Base-by-base conservation (phyloP, 2,888 invertebrate species). In the Achlya flavicornis region DNA sequence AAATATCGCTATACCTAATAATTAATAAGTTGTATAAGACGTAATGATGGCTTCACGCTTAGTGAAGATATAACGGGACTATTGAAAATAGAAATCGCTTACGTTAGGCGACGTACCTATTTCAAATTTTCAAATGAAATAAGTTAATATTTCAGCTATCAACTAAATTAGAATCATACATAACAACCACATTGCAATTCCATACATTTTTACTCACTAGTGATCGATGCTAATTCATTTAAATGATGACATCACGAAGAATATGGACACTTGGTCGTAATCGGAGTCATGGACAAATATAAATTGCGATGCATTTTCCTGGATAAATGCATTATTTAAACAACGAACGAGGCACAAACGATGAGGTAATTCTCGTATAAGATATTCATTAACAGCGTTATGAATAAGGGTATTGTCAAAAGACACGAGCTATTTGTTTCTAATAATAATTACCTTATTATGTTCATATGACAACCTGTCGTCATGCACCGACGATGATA, bases 401-500 rank as follows among this genome's bases (percentile, higher is more conserved):
- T 61, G 7, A 64, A 69, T 48, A 63, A 65, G 68, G 57, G 61
- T 60, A 69, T 69, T 67, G 68, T 74, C 63, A 66, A 62, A 63
- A 61, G 61, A 38, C 58, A 61, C 43, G 61, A 64, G 48, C 70
- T 6, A 41, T 41, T 38, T 3, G 41, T 12, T 7, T 41, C 68
- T 79, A 74, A 78, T 67, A 67, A 43, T 67, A 67, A 43, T 65
- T 92, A 93, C 93, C 93, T 93, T 92, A 80, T 81, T 85, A 73
- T 85, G 74, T 80, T 85, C 88, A 71, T 77, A 86, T 61, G 85
- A 80, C 74, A 90, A 77, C 70, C 82, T 84, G 72, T 96, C 95
- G 77, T 96, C 96, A 94, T 78, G 95, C 91, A 66, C 91, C 90
- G 79, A 94, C 88, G 89, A 84, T 57, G 96, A 95, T 19, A 95